Evolutionary conservation across 2,113 vertebrate species (phyloP).

Genomic region (Oreocharis arfaki): DNA sequence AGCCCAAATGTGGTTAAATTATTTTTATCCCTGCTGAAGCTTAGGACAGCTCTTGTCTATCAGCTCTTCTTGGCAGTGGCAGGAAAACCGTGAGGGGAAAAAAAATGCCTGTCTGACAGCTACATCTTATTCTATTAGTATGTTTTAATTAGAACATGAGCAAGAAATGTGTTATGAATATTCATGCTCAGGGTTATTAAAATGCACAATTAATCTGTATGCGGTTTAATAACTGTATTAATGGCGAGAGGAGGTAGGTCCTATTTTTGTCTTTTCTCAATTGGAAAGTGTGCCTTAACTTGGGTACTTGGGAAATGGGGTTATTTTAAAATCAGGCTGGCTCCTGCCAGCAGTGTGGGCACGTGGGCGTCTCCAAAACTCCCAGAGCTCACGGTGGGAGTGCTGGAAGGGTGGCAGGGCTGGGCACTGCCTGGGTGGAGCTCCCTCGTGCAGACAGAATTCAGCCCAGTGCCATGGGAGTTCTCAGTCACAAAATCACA

Average conservation of each 20-base stretch:
- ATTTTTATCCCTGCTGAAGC: background rate
- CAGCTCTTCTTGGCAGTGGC: background rate
- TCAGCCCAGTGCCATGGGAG: background rate
- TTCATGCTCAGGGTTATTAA: conserved; percentile 72
- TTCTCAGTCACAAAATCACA: background rate
- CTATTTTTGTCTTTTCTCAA: background rate
- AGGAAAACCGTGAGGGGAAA: background rate
- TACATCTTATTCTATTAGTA: conserved; percentile 62
- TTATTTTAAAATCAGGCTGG: background rate
- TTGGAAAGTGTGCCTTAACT: background rate
- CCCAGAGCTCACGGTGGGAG: background rate
- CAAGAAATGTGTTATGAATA: conserved; percentile 66
- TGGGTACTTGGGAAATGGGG: background rate
- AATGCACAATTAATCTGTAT: conserved; percentile 66
- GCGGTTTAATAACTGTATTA: conserved; percentile 68
- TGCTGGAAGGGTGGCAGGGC: background rate
- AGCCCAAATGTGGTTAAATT: background rate
- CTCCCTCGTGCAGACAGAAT: rapidly evolving
- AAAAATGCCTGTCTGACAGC: background rate
- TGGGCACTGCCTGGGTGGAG: background rate
- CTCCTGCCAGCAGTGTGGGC: background rate
- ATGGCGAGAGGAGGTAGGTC: background rate
- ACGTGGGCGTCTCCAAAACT: background rate
- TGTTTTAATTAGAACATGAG: conserved; percentile 71
- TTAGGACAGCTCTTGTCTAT: background rate